Percentiles rank a stretch among this genome's conserved stretches.
phyloP scores from a whole-genome alignment of 2,797 vertebrate genomes.

The Arctocebus calabarensis region DNA sequence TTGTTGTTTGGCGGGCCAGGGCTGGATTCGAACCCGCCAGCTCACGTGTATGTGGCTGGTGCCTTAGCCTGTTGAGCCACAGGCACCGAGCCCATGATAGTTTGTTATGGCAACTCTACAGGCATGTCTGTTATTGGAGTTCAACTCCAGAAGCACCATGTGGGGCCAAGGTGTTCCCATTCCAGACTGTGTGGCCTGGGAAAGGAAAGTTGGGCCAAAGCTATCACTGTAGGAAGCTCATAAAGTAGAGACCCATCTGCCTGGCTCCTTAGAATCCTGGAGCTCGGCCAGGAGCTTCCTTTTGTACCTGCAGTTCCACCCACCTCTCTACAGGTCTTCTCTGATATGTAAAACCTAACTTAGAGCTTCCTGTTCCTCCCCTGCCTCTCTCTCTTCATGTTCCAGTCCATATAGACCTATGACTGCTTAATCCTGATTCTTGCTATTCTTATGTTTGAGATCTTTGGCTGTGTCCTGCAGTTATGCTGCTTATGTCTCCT shows the following conservation, averaged over 20 bases:
- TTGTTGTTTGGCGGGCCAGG: too few relatives aligned
- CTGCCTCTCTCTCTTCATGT: not conserved
- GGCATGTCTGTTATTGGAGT: not conserved
- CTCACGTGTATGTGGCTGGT: too few relatives aligned
- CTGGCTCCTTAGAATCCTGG: not conserved
- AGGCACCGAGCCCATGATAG: too few relatives aligned
- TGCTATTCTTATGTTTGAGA: not conserved
- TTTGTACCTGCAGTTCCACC: not conserved
- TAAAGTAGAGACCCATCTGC: not conserved
- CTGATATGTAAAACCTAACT: not conserved
- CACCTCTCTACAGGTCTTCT: not conserved
- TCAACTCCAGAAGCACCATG: not conserved
- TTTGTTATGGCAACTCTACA: not conserved
- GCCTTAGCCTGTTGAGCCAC: too few relatives aligned
- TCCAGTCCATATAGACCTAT: not conserved
- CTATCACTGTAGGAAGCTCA: not conserved
- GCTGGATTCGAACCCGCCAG: too few relatives aligned
- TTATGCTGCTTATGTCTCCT: not conserved
- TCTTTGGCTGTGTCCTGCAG: not conserved
- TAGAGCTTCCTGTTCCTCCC: not conserved
- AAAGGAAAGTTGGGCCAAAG: not conserved
- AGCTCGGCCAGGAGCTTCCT: not conserved
- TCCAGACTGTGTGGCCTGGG: not conserved
- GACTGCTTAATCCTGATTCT: not conserved
- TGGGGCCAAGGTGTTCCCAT: not conserved